Evolutionary conservation across 53 echinoderm and acorn worm genomes (phyloP), one percentile per base, ranked within the genome.

Genomic region (Holothuria leucospilota): DNA sequence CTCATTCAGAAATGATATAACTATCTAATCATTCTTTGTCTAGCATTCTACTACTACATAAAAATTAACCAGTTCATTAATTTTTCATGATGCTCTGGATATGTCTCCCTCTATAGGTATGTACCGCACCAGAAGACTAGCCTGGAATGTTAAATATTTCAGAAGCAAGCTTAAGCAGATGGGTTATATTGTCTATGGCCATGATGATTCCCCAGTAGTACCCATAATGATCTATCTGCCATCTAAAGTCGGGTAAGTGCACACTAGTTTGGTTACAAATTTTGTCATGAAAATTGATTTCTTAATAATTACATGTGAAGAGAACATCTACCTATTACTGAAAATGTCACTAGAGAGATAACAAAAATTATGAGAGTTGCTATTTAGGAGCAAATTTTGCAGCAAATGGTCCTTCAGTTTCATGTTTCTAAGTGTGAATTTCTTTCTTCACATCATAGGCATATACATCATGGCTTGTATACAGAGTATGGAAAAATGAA

Each of bases 151-250:
- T 8, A 85, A 51, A 63, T 97, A 97, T 88, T 88, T 97, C 88
- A 91, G 97, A 62, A 84, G 88, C 52, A 89, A 93, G 65, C 63
- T 97, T 39, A 84, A 88, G 25, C 88, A 95, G 34, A 75, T 95
- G 79, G 95, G 93, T 23, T 95, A 86, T 63, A 88, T 95, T 25
- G 82, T 92, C 73, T 95, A 95, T 39, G 97, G 97, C 41, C 93
- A 97, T 58, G 92, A 90, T 20, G 90, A 95, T 49, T 97, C 97
- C 4, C 97, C 97, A 4, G 95, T 97, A 26, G 93, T 97, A 49
- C 97, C 97, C 28, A 27, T 97, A 60, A 85, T 97, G 84, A 80
- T 95, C 25, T 97, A 90, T 80, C 78, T 92, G 64, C 95, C 95
- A 59, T 86, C 95, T 34, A 97, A 92, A 71, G 75, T 92, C 25